phyloP scores from a whole-genome alignment of 2,888 invertebrate species.

The Augochlorella aurata region DNA sequence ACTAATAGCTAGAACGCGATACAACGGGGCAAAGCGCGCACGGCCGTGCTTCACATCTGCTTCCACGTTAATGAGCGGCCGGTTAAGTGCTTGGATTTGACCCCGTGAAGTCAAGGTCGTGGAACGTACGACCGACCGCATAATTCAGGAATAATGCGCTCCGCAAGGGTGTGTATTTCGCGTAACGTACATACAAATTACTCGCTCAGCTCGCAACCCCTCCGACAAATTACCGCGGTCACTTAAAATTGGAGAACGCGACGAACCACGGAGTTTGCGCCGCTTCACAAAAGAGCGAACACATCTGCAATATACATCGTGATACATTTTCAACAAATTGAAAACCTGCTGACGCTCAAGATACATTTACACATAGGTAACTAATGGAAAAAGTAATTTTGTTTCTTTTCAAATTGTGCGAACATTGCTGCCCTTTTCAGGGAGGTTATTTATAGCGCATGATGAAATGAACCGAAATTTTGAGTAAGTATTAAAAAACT shows the following conservation, averaged over 20 bases:
- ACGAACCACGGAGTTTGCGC: no score
- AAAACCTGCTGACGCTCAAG: background rate
- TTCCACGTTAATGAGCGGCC: constrained; percentile 40
- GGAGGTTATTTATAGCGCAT: no score
- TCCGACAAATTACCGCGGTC: background rate
- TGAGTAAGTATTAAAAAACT: no score
- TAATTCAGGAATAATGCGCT: constrained; percentile 26
- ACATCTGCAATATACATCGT: background rate
- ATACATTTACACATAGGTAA: background rate
- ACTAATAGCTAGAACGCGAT: constrained; percentile 72
- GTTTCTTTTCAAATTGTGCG: no score
- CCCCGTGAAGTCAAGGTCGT: constrained; percentile 58
- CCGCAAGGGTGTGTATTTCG: constrained; percentile 1
- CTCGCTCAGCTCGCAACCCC: background rate
- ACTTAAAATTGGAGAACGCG: background rate
- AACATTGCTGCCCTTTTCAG: no score
- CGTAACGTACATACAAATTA: constrained; percentile 10
- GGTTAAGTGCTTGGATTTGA: constrained; percentile 39
- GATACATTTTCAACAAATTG: background rate
- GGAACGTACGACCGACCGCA: constrained; percentile 30
- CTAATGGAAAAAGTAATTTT: no score
- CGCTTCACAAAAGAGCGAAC: background rate
- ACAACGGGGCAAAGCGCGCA: constrained; percentile 42
- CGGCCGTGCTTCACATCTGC: constrained; percentile 48
- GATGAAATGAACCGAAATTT: no score